Evolutionary conservation across 2,113 vertebrate species (phyloP).

Genomic region (Indri indri): DNA sequence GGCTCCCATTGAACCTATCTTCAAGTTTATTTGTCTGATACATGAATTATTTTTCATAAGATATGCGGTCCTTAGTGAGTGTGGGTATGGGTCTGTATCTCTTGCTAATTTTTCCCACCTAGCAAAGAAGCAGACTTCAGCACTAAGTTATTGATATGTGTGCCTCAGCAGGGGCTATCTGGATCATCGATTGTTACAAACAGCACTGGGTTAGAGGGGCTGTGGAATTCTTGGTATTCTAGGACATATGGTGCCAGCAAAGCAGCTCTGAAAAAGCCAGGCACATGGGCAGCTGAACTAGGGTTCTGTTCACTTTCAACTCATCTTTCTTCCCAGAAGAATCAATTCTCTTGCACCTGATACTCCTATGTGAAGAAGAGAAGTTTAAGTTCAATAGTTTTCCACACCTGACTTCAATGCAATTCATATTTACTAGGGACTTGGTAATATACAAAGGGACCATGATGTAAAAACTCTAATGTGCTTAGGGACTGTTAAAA

Average conservation of each 20-base stretch:
- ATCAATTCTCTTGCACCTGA: background rate
- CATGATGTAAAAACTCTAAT: background rate
- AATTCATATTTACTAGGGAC: background rate
- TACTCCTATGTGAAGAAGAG: background rate
- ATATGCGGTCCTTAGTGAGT: background rate
- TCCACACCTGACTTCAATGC: background rate
- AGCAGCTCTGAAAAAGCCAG: background rate
- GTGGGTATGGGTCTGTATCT: background rate
- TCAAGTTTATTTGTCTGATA: background rate
- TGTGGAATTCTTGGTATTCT: background rate
- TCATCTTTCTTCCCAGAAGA: background rate
- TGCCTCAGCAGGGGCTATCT: background rate
- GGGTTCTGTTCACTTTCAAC: background rate
- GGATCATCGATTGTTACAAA: background rate
- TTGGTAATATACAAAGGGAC: constrained; percentile 17
- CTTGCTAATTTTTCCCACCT: background rate
- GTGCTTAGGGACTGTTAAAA: constrained; percentile 56
- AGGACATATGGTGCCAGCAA: background rate
- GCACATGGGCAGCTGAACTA: background rate
- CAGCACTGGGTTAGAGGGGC: background rate
- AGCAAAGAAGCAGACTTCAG: background rate
- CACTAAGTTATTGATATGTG: background rate
- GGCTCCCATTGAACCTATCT: background rate
- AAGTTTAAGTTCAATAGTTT: background rate
- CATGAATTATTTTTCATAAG: background rate